Base-by-base conservation (phyloP, 2,888 invertebrate species). In the Steinernema scapterisci region DNA sequence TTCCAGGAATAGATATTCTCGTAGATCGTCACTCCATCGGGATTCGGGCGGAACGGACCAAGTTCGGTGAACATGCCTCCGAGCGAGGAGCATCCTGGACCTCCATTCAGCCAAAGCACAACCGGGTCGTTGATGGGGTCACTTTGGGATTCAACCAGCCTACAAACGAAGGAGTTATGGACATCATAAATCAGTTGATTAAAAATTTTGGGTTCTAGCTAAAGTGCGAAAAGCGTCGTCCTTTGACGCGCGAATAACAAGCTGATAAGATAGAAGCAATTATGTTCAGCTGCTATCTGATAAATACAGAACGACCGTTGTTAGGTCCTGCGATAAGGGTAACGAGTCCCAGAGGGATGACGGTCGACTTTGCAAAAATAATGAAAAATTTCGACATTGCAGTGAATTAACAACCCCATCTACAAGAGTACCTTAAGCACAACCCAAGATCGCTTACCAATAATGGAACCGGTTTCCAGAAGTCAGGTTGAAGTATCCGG, bases 31-130 rank as follows among this genome's bases (percentile, higher is more conserved):
- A 77, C 45, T 25, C 86, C 87, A 72, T 81, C 79, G 51, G 83
- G 81, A 63, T 83, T 78, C 43, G 83, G 82, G 52, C 81, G 82
- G 81, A 83, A 82, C 5, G 83, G 83, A 38, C 84, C 84, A 6
- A 79, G 73, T 74, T 84, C 84, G 7, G 80, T 77, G 78, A 84
- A 83, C 23, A 81, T 73, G 21, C 82, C 85, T 75, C 79, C 75
- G 56, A 84, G 73, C 23, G 81, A 81, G 46, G 81, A 81, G 75
- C 85, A 84, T 27, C 85, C 85, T 43, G 85, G 84, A 25, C 77
- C 79, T 31, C 89, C 89, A 81, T 89, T 89, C 79, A 89, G 79
- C 89, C 86, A 86, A 23, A 86, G 79, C 2, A 89, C 88, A 3
- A 89, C 77, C 13, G 89, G 89, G 71, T 89, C 89, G 25, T 79